Evolutionary conservation across 2,888 invertebrate genomes (phyloP), one percentile per base, ranked within the genome.

Genomic region (Leuctra nigra): DNA sequence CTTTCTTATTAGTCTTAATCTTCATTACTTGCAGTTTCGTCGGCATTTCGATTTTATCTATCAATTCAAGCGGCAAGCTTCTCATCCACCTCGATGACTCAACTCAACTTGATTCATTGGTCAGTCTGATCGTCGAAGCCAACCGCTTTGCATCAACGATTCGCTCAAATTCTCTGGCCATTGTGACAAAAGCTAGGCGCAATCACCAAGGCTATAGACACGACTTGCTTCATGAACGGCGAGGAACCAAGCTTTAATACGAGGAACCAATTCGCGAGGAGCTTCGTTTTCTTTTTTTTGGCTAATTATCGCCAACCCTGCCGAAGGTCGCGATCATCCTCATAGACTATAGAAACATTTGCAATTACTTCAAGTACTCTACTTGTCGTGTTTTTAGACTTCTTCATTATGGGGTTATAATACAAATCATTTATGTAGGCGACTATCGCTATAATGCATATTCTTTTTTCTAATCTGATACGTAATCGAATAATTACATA

Each of bases 41-140:
- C 20, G 33, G 50, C 20, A 33, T 20, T 29, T 16, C 50, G 50
- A 50, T 50, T 50, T 50, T 50, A 50, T 50, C 50, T 50, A 50
- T 50, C 50, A 50, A 35, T 50, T 50, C 50, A 50, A 50, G 50
- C 50, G 50, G 50, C 50, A 50, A 50, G 35, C 50, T 50, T 33
- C 35, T 29, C 50, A 50, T 16, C 50, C 50, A 35, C 18, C 50
- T 50, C 33, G 20, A 50, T 50, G 50, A 50, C 50, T 50, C 50
- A 35, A 50, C 50, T 50, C 50, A 33, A 50, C 50, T 50, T 33
- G 33, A 50, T 50, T 50, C 22, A 50, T 50, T 50, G n/a, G n/a
- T n/a, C n/a, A n/a, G n/a, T n/a, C n/a, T 29, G 50, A 18, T 4
- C 18, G 14, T 20, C 14, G 4, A 18, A 29, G 50, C 18, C 18